phyloP scores from a whole-genome alignment of 2,888 invertebrate species.

The Neocrepidodera transversa region DNA sequence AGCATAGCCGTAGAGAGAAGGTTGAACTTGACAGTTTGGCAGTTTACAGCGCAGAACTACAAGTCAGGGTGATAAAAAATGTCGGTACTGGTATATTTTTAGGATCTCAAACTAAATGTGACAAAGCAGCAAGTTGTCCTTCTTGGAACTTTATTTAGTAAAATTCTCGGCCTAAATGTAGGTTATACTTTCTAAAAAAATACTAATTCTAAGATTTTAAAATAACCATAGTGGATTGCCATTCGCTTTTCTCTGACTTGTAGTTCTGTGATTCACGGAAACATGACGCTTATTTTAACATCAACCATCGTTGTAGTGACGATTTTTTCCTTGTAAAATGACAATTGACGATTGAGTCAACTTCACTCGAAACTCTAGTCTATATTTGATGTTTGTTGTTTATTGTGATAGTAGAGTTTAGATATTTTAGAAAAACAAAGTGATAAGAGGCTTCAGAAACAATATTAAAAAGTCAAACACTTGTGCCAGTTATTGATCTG shows the following conservation, averaged over 20 bases:
- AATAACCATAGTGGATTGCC: not conserved
- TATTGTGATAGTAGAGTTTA: conserved; percentile 54
- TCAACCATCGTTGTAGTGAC: not conserved
- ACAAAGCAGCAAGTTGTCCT: too few relatives aligned
- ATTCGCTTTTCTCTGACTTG: not conserved
- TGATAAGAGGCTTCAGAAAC: conserved; percentile 37
- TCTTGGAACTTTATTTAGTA: too few relatives aligned
- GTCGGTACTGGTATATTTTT: too few relatives aligned
- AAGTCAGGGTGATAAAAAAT: not conserved
- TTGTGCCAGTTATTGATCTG: conserved; percentile 34
- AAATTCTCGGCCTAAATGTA: not conserved
- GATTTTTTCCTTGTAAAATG: conserved; percentile 2
- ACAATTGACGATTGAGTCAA: conserved; percentile 26
- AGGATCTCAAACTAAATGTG: too few relatives aligned
- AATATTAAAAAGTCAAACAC: conserved; percentile 31
- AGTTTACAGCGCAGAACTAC: not conserved
- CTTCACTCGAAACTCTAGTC: conserved; percentile 29
- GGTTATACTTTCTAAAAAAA: not conserved
- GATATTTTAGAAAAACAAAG: conserved; percentile 38
- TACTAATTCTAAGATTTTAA: not conserved
- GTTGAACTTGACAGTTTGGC: conserved; percentile 16
- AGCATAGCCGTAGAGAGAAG: conserved; percentile 40
- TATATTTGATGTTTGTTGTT: conserved; percentile 51
- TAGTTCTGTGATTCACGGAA: conserved; percentile 3
- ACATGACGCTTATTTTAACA: conserved; percentile 7